These are phyloP conservation scores for Phalloptychus januarius DNA, from an alignment of 2,797 vertebrate genomes.

Conservation along the genomic window DNA sequence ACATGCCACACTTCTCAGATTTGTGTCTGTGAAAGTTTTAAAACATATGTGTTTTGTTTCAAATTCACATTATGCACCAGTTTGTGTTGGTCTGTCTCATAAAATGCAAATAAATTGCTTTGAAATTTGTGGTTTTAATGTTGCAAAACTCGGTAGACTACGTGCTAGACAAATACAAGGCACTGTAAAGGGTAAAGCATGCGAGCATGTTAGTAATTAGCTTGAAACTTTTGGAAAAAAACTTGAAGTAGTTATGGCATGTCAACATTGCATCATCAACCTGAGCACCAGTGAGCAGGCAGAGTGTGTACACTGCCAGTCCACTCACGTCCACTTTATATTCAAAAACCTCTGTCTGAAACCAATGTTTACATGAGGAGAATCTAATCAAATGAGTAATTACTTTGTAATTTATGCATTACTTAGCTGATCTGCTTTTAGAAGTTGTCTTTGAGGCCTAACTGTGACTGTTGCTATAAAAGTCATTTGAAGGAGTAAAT, in stretches of 20 bases:
- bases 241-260: not conserved
- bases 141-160: not conserved
- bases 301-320: not conserved
- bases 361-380: not conserved
- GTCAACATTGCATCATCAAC: not conserved
- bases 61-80: not conserved
- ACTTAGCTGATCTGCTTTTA: not conserved
- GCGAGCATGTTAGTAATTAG: not conserved
- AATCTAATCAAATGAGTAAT: constrained; percentile 1
- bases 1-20: not conserved
- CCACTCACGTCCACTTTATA: not conserved
- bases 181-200: not conserved
- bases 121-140: not conserved
- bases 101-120: not conserved
- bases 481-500: constrained; percentile 31
- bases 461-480: not conserved
- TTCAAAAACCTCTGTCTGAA: not conserved
- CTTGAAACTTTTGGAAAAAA: not conserved
- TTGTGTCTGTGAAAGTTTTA: not conserved
- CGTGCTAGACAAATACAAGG: not conserved
- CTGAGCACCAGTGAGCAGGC: not conserved
- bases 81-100: not conserved
- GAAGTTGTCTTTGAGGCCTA: not conserved
- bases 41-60: not conserved
- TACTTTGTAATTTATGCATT: constrained; percentile 5